phyloP scores from a whole-genome alignment of 1,140 invertebrate species.

The Anthonomus grandis region DNA sequence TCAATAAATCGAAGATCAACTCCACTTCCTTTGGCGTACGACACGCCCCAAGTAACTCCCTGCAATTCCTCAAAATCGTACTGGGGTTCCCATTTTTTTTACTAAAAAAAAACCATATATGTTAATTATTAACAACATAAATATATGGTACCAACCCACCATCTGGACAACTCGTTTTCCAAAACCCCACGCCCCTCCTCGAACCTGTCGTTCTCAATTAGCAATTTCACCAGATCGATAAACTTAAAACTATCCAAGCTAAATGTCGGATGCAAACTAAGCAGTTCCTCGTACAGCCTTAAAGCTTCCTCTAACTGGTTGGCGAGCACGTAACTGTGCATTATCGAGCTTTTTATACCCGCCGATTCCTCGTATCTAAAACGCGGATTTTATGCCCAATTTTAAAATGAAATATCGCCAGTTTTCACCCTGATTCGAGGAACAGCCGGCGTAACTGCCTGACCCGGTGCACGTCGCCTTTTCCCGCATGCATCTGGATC shows the following conservation, averaged over 20 bases:
- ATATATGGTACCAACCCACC: conserved; percentile 3
- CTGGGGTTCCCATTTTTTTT: conserved; percentile 40
- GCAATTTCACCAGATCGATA: conserved; percentile 53
- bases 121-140: conserved; percentile 3
- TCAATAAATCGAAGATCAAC: conserved; percentile 51
- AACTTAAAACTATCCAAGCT: conserved; percentile 56
- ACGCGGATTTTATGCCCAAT: not conserved
- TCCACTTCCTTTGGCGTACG: conserved; percentile 40
- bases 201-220: conserved; percentile 51
- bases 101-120: conserved; percentile 37
- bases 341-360: conserved; percentile 55
- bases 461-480: conserved; percentile 51
- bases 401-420: not conserved
- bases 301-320: conserved; percentile 52
- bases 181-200: conserved; percentile 51
- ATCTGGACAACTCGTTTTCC: conserved; percentile 31
- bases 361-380: conserved; percentile 45
- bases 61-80: conserved; percentile 50
- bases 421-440: conserved; percentile 46
- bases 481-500: conserved; percentile 51
- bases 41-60: conserved; percentile 51
- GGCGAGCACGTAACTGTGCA: conserved; percentile 53
- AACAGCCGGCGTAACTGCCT: conserved; percentile 51
- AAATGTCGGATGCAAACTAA: conserved; percentile 49
- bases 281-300: conserved; percentile 49